Evolutionary conservation across 1,140 invertebrate genomes (phyloP), one percentile per base, ranked within the genome.

Genomic region (Lasioglossum albipes): DNA sequence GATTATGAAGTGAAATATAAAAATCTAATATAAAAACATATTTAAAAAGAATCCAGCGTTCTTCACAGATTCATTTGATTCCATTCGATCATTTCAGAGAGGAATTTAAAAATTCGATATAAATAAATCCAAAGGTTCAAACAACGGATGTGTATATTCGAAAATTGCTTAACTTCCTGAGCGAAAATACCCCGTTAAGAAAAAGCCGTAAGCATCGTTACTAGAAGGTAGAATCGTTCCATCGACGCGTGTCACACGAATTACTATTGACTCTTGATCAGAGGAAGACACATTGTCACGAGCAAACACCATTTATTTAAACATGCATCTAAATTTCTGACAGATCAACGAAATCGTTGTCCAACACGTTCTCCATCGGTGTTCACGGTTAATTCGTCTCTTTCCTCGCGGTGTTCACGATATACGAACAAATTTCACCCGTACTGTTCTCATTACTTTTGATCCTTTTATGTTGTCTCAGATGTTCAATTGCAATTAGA

Each of bases 241-340:
- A 22, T 45, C 65, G 20, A 13, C n/a, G 3, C 41, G 42, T 22
- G 31, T 64, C 13, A 66, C 64, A 10, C 10, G 36, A 66, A 10
- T 66, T 66, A 74, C 64, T 74, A 57, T 31, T 27, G 36, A 41
- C n/a, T 42, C 65, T 73, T 27, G 3, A 72, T 72, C 45, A 52
- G 45, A 65, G 76, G 69, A 72, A 79, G 59, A 79, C 76, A 79
- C 27, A 45, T 64, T 54, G 27, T 76, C 45, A 65, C 76, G 69
- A 64, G 69, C 64, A 65, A 79, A 73, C 62, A 79, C 6, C 57
- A 36, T 65, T 79, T 66, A 45, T 73, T 73, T n/a, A 45, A 36
- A 73, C 69, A 64, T 73, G 65, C 69, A 57, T 31, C 61, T 73
- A 79, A 79, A 79, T 79, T 79, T 79, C 62, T 66, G 62, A 74